phyloP scores from a whole-genome alignment of 1,140 invertebrate species.

The Procambarus virginalis region DNA sequence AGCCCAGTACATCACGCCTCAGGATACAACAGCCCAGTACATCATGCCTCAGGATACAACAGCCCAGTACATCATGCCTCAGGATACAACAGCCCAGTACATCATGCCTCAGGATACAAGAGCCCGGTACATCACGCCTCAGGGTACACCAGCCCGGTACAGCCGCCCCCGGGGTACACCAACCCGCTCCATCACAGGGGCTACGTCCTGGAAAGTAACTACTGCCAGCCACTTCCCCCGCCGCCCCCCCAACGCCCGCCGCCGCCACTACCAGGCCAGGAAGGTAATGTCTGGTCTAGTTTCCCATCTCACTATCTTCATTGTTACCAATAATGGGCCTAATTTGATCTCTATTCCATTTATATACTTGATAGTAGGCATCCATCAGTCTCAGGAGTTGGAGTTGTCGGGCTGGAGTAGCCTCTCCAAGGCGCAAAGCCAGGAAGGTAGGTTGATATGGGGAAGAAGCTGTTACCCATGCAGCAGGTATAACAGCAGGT shows the following conservation, averaged over 20 bases:
- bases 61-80: constrained; percentile 36
- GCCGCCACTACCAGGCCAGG: constrained; percentile 45
- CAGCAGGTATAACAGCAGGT: too few species aligned
- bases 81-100: constrained; percentile 19
- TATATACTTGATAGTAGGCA: too few species aligned
- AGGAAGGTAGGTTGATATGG: too few species aligned
- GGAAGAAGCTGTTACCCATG: too few species aligned
- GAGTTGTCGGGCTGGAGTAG: too few species aligned
- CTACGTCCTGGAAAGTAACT: constrained; percentile 57
- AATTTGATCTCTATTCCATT: too few species aligned
- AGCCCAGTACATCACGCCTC: constrained; percentile 12
- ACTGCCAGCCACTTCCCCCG: constrained; percentile 57
- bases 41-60: constrained; percentile 15
- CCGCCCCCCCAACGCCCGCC: constrained; percentile 52
- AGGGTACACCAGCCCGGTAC: constrained; percentile 38
- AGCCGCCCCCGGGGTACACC: constrained; percentile 8
- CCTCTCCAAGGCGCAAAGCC: too few species aligned
- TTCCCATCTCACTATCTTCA: not conserved
- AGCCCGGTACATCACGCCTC: constrained; percentile 8
- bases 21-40: constrained; percentile 46
- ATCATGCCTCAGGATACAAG: not conserved
- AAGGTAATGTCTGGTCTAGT: constrained; percentile 36
- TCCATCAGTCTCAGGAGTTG: too few species aligned
- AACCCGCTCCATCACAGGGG: constrained; percentile 24
- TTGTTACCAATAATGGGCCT: too few species aligned